Evolutionary conservation across 1,140 invertebrate genomes (phyloP).

Genomic region (Semibalanus balanoides): DNA sequence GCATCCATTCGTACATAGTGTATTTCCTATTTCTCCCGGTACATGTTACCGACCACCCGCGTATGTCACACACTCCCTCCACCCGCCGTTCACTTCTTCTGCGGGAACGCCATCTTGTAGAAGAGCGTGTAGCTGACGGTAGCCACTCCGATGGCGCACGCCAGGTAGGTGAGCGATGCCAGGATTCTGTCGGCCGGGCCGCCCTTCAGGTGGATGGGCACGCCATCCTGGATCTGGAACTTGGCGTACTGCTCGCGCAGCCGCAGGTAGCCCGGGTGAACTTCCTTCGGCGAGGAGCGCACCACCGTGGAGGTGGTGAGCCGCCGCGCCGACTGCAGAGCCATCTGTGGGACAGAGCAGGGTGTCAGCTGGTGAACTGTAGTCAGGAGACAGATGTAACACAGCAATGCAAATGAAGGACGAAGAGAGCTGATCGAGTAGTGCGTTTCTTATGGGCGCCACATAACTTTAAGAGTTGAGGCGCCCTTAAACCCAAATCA

Average conservation of each 20-base stretch:
- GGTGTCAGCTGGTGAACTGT: too few species aligned
- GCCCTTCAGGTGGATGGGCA: conserved; percentile 23
- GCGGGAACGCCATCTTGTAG: conserved; percentile 14
- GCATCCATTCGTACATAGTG: too few species aligned
- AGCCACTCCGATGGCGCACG: conserved; percentile 10
- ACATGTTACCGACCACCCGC: too few species aligned
- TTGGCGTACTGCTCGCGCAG: conserved; percentile 6
- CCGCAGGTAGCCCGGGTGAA: conserved; percentile 11
- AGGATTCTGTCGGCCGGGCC: conserved; percentile 20
- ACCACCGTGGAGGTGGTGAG: conserved; percentile 9
- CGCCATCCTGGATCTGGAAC: conserved; percentile 20
- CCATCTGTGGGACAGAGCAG: neutral
- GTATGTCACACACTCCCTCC: too few species aligned
- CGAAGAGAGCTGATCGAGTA: too few species aligned
- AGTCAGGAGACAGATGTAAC: too few species aligned
- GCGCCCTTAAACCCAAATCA: too few species aligned
- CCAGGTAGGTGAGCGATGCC: conserved; percentile 13
- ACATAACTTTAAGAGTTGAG: too few species aligned
- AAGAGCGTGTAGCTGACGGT: conserved; percentile 12
- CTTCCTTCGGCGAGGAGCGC: neutral
- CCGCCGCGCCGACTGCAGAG: conserved; percentile 11
- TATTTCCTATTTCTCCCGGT: too few species aligned
- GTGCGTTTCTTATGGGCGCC: too few species aligned
- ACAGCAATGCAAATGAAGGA: too few species aligned
- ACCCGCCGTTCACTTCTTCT: conserved; percentile 5